Percentiles rank a stretch among this genome's conserved stretches.
These are phyloP conservation scores for Apteryx owenii DNA, from an alignment of 2,113 vertebrate genomes.

Conservation along the genomic window DNA sequence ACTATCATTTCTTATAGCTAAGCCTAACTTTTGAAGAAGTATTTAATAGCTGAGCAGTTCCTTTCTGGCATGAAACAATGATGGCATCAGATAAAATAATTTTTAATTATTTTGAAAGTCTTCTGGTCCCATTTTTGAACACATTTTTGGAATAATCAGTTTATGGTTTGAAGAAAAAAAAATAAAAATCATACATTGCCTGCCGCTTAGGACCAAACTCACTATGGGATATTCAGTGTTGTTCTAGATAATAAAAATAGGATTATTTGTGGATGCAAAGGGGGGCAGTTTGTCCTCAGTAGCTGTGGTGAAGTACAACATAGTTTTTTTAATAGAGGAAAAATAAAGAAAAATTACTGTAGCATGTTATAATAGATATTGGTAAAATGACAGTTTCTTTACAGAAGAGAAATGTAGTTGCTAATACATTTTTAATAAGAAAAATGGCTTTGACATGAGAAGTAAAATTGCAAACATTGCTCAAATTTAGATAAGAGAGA, in stretches of 20 bases:
- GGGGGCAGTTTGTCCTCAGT: rapidly evolving
- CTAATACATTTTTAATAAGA: background rate
- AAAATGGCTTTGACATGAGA: background rate
- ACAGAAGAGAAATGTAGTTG: background rate
- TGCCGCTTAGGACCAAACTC: background rate
- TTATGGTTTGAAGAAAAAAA: background rate
- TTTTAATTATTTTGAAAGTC: background rate
- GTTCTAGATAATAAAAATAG: background rate
- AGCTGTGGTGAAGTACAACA: background rate
- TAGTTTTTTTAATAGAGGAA: background rate
- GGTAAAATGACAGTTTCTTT: background rate
- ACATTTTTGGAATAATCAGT: background rate
- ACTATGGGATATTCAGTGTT: background rate
- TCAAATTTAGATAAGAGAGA: background rate
- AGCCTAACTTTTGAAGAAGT: background rate
- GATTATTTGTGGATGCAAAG: background rate
- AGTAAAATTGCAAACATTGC: background rate
- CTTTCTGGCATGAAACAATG: background rate
- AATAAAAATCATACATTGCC: background rate
- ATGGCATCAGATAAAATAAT: background rate
- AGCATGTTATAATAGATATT: background rate
- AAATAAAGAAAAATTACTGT: background rate
- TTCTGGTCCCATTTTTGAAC: background rate
- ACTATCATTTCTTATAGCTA: background rate
- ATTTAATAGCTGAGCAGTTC: background rate